phyloP scores from a whole-genome alignment of 2,797 vertebrate genomes.

The Erithacus rubecula region DNA sequence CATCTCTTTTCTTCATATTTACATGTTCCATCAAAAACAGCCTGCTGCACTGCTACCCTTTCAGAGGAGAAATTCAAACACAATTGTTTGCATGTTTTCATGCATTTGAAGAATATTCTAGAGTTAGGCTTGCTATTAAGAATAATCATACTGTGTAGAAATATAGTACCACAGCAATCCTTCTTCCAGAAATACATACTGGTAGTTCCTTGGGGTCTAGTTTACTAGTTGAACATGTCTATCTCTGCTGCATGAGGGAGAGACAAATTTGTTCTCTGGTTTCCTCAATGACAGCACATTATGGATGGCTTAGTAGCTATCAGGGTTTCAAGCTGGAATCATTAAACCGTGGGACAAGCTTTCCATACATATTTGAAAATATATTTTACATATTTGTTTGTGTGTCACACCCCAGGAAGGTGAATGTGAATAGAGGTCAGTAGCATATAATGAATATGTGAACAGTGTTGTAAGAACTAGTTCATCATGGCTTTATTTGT shows the following conservation, averaged over 20 bases:
- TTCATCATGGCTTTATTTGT: background rate
- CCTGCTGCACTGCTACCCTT: background rate
- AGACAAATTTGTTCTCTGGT: background rate
- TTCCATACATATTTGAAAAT: background rate
- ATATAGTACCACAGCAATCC: background rate
- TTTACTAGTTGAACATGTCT: background rate
- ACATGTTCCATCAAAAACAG: background rate
- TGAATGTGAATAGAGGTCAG: background rate
- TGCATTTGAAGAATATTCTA: background rate
- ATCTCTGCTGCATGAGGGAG: background rate
- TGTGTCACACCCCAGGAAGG: background rate
- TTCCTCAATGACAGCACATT: background rate
- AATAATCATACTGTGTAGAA: background rate
- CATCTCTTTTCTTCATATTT: background rate
- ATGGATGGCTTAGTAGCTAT: background rate
- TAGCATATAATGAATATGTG: background rate
- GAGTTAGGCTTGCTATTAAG: background rate
- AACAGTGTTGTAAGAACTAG: background rate
- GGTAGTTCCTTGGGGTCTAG: background rate
- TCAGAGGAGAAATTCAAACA: background rate
- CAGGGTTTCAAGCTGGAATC: background rate
- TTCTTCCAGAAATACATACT: background rate
- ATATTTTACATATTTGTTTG: too few species aligned
- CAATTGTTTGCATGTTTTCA: background rate
- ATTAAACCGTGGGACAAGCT: background rate